Base-by-base conservation (phyloP, 2,888 invertebrate species). In the Molanna angustata region DNA sequence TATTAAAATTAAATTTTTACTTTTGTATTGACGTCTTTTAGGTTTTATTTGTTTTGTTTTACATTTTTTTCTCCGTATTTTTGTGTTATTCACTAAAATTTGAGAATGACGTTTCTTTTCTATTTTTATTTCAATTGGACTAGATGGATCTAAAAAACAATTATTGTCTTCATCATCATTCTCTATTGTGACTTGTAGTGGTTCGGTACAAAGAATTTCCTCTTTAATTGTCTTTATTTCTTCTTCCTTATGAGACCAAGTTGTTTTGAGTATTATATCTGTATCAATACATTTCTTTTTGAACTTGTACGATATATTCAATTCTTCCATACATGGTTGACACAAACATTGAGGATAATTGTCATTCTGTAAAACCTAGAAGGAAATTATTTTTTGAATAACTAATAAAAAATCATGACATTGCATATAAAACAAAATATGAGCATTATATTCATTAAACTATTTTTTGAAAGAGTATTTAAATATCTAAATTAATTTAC, bases 281-380 rank as follows among this genome's bases (percentile, higher is more conserved):
- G 48, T 51, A 20, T 56, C 46, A 61, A 73, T 74, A 64, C 76
- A 77, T 69, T 72, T 73, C 52, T 67, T 66, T 58, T 76, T 65
- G 57, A 78, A 78, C 62, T 72, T 75, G 62, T 70, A 76, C 3
- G 76, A 76, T 44, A 66, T 70, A 55, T 75, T 72, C 46, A 78
- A 61, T 53, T 74, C 72, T 58, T 65, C 66, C 0, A 71, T 64
- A 59, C 78, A 78, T 32, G 62, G 66, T 32, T 67, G 61, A 54
- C 78, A 78, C 52, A 78, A 71, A 48, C 68, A 69, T 51, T 70
- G 60, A 0, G 77, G 74, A 32, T 76, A 61, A 39, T 64, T 66
- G 54, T 77, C 76, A 1, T 70, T 63, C 60, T 66, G 65, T 2
- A 72, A 69, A 22, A 76, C 67, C 78, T 78, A 62, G 33, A 68